phyloP scores from a whole-genome alignment of 2,113 vertebrate species.

The Aspidoscelis tigris region DNA sequence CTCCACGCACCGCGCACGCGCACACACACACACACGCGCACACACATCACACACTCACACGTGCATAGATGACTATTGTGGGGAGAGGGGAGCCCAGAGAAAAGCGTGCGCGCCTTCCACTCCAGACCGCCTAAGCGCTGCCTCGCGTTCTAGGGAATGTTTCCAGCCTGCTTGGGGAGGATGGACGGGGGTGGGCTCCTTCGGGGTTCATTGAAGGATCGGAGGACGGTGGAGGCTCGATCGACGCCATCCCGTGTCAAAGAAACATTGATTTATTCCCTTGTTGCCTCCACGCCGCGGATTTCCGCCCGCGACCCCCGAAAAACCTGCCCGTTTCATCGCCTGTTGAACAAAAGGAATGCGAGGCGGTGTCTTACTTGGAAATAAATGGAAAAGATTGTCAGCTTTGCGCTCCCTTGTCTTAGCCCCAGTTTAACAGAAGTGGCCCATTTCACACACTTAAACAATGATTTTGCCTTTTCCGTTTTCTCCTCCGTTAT shows the following conservation, averaged over 20 bases:
- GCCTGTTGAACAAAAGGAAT: slow-evolving; percentile 5
- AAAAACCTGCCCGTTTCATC: neutral
- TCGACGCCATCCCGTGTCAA: neutral
- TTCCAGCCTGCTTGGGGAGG: slow-evolving; percentile 12
- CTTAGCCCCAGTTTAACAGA: neutral
- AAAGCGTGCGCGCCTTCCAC: too few species aligned
- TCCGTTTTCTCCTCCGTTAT: neutral
- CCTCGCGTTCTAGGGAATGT: slow-evolving; percentile 60
- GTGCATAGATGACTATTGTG: neutral
- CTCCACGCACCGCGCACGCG: neutral
- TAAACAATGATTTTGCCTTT: neutral
- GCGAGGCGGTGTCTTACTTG: neutral
- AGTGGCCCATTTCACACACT: neutral
- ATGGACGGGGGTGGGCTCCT: slow-evolving; percentile 21
- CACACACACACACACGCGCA: neutral
- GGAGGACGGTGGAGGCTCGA: neutral
- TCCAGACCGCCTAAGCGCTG: slow-evolving; percentile 24
- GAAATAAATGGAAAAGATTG: neutral
- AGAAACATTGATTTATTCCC: too few species aligned
- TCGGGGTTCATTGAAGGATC: neutral
- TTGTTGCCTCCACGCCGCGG: neutral
- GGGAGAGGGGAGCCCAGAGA: neutral
- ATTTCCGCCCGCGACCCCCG: too few species aligned
- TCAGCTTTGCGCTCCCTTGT: neutral
- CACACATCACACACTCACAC: neutral